These are phyloP conservation scores for Podotricha telesiphe DNA, from an alignment of 2,888 invertebrate species.

Conservation along the genomic window DNA sequence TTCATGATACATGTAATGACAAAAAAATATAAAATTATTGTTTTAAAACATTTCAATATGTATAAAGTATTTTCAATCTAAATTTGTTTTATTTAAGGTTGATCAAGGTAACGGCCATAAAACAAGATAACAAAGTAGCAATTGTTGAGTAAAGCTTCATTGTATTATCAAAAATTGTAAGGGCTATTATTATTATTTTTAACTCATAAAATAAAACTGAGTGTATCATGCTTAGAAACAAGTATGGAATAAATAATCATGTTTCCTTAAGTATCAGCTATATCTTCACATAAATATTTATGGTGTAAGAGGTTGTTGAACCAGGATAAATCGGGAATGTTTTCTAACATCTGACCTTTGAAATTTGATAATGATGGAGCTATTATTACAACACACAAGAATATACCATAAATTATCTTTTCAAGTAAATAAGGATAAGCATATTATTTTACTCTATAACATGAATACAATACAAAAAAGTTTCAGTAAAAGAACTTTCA, in stretches of 20 bases:
- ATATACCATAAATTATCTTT: constrained; percentile 7
- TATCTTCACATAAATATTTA: constrained; percentile 26
- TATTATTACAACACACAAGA: constrained; percentile 13
- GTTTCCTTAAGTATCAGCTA: constrained; percentile 2
- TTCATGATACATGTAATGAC: no score
- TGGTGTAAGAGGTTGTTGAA: constrained; percentile 32
- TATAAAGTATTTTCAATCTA: not conserved
- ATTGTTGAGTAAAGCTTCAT: constrained; percentile 1
- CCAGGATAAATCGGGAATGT: constrained; percentile 27
- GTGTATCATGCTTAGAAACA: not conserved
- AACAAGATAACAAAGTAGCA: constrained; percentile 2
- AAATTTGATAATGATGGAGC: constrained; percentile 8
- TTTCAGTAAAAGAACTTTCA: not conserved
- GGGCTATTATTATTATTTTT: not conserved
- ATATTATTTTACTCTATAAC: not conserved
- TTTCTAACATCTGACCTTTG: constrained; percentile 21
- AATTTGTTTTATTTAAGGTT: not conserved
- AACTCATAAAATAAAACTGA: not conserved
- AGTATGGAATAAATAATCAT: constrained; percentile 6
- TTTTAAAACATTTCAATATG: no score
- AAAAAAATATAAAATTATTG: no score
- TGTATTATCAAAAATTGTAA: constrained; percentile 7
- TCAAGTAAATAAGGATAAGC: not conserved
- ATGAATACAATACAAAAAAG: not conserved
- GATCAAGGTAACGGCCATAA: constrained; percentile 1